Evolutionary conservation across 2,797 vertebrate genomes (phyloP).

Genomic region (Pseudochirops cupreus): DNA sequence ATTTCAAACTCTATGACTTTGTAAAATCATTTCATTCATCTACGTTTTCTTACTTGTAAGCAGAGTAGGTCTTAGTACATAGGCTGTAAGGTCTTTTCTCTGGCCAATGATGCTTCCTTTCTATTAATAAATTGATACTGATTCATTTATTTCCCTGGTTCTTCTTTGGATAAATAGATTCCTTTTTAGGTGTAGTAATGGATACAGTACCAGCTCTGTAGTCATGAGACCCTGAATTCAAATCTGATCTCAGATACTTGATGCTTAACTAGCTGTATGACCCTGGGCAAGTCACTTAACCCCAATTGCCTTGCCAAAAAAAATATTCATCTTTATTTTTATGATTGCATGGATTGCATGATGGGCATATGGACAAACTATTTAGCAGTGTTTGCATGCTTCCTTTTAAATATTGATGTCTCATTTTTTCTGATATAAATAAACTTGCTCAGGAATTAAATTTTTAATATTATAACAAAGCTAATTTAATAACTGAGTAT

Average conservation of each 20-base stretch:
- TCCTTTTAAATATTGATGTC: slow-evolving; percentile 29
- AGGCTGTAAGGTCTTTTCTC: neutral
- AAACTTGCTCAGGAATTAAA: slow-evolving; percentile 55
- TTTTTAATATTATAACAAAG: slow-evolving; percentile 68
- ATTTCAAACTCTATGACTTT: neutral
- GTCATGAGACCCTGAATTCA: too few relatives aligned
- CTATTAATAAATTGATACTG: neutral
- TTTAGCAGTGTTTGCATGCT: neutral
- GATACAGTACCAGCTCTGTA: too few relatives aligned
- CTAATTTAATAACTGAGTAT: slow-evolving; percentile 71
- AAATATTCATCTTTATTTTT: neutral
- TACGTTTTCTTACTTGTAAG: neutral
- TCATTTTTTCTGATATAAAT: slow-evolving; percentile 58
- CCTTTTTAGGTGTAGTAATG: neutral
- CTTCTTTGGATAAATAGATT: neutral
- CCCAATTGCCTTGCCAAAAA: too few relatives aligned
- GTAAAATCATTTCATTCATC: neutral
- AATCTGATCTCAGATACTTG: too few relatives aligned
- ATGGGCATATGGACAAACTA: neutral
- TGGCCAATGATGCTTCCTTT: neutral
- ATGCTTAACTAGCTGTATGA: too few relatives aligned
- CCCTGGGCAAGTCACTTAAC: too few relatives aligned
- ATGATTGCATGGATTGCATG: neutral
- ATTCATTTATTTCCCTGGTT: neutral
- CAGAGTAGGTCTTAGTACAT: neutral